Evolutionary conservation across 2,113 vertebrate genomes (phyloP).

Genomic region (Poeciliopsis retropinna): DNA sequence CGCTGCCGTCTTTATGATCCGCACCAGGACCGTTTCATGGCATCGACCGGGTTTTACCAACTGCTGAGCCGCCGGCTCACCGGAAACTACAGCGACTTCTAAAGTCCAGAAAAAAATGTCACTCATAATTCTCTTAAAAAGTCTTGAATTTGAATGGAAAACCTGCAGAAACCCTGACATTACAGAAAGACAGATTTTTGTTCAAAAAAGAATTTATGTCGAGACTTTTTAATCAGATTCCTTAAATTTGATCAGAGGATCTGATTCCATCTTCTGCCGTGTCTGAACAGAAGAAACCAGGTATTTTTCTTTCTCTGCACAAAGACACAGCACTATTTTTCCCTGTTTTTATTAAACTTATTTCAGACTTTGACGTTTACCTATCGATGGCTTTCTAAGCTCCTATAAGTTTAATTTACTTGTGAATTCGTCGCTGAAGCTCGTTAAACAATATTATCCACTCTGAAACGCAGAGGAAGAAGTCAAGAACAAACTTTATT

Average conservation of each 20-base stretch:
- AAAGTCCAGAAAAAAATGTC: neutral
- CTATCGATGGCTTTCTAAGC: neutral
- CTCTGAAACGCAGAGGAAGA: neutral
- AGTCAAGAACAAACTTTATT: neutral
- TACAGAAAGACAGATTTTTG: too few relatives aligned
- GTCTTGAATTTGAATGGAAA: too few relatives aligned
- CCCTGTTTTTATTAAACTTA: neutral
- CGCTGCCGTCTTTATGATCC: conserved; percentile 25
- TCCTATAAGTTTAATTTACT: neutral
- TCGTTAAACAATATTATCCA: too few relatives aligned
- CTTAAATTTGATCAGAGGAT: conserved; percentile 2
- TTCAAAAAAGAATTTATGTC: too few relatives aligned
- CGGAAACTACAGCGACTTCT: conserved; percentile 1
- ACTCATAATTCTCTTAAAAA: too few relatives aligned
- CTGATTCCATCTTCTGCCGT: neutral
- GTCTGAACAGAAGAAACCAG: neutral
- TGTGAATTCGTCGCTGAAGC: neutral
- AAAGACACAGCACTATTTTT: neutral
- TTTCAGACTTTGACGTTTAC: too few relatives aligned
- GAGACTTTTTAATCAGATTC: too few relatives aligned
- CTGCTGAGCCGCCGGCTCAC: neutral
- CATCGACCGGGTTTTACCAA: neutral
- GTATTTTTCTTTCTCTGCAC: neutral
- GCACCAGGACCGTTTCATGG: conserved; percentile 12
- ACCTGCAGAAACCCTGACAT: too few relatives aligned